Percentiles rank a stretch among this genome's conserved stretches.
These are phyloP conservation scores for Nylanderia fulva DNA, from an alignment of 1,140 invertebrate genomes.

Conservation along the genomic window DNA sequence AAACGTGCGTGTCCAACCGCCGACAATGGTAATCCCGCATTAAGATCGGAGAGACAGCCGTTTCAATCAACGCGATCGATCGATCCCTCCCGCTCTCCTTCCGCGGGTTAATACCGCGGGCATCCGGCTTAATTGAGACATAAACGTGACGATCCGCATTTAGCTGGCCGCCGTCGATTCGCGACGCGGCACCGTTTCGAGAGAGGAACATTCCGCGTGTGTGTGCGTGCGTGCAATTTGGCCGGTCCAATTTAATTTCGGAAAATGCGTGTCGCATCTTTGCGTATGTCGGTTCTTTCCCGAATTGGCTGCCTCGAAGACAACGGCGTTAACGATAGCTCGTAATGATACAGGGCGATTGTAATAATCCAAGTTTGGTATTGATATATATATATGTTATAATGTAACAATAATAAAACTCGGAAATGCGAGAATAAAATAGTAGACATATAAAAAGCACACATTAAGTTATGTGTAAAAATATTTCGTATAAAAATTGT, in stretches of 20 bases:
- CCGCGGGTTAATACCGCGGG: slow-evolving; percentile 40
- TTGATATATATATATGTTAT: background rate
- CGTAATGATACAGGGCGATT: slow-evolving; percentile 54
- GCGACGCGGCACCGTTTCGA: slow-evolving; percentile 20
- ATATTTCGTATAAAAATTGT: background rate
- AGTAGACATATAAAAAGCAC: too few relatives aligned
- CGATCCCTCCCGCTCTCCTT: slow-evolving; percentile 2
- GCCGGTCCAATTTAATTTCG: slow-evolving; percentile 55
- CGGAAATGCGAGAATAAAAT: background rate
- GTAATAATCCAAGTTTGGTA: background rate
- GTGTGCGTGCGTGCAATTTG: slow-evolving; percentile 56
- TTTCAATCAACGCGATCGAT: slow-evolving; percentile 61
- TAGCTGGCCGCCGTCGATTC: slow-evolving; percentile 13
- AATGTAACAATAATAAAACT: background rate
- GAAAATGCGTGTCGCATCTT: slow-evolving; percentile 25
- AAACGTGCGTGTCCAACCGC: slow-evolving; percentile 36
- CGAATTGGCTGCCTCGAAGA: slow-evolving; percentile 10
- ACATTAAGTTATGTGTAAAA: background rate
- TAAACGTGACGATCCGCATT: slow-evolving; percentile 54
- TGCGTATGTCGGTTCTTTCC: slow-evolving; percentile 4
- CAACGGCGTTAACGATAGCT: slow-evolving; percentile 64
- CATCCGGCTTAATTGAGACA: slow-evolving; percentile 61
- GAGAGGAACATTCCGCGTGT: slow-evolving; percentile 69
- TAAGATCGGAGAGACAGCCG: slow-evolving; percentile 55
- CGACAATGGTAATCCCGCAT: slow-evolving; percentile 55